Conservation (phyloP, 2,113 vertebrate species). For the Ibidorhyncha struthersii region DNA sequence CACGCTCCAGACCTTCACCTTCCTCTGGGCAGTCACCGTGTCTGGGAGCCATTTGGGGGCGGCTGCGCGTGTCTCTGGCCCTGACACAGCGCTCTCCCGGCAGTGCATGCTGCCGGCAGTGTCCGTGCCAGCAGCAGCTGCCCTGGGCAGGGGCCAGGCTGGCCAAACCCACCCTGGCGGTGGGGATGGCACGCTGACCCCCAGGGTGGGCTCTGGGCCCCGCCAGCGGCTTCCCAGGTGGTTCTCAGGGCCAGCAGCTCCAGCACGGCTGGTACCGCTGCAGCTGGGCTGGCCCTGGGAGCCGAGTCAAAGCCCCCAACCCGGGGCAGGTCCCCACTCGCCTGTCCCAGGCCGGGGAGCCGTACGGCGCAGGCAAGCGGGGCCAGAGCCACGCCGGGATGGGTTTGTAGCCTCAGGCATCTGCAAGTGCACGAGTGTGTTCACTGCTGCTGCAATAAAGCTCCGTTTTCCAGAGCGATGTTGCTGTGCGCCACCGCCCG, state of each 20-base stretch:
- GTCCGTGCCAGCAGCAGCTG: fast-evolving
- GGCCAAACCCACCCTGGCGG: not conserved
- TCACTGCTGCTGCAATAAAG: not conserved
- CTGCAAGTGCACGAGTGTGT: fast-evolving
- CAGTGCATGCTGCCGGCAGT: not conserved
- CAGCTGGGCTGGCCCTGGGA: not conserved
- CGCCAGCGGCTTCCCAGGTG: not conserved
- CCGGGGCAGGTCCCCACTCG: not conserved
- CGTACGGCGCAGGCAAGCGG: fast-evolving
- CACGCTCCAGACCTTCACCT: not conserved
- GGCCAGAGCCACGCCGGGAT: not conserved
- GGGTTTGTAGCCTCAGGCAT: no score
- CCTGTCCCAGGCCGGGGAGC: not conserved
- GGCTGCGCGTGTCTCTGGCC: fast-evolving
- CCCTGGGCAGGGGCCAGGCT: not conserved
- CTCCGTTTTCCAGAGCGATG: not conserved
- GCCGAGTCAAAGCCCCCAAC: not conserved
- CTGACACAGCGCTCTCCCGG: fast-evolving
- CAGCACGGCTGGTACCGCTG: not conserved
- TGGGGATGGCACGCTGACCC: not conserved
- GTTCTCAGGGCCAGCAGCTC: not conserved
- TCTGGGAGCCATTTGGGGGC: not conserved
- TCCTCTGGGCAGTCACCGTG: not conserved
- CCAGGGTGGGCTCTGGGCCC: not conserved
- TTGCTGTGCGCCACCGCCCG: fast-evolving